Percentiles rank a stretch among this genome's conserved stretches.
phyloP scores from a whole-genome alignment of 2,888 invertebrate species.

The Euzophera pinguis region DNA sequence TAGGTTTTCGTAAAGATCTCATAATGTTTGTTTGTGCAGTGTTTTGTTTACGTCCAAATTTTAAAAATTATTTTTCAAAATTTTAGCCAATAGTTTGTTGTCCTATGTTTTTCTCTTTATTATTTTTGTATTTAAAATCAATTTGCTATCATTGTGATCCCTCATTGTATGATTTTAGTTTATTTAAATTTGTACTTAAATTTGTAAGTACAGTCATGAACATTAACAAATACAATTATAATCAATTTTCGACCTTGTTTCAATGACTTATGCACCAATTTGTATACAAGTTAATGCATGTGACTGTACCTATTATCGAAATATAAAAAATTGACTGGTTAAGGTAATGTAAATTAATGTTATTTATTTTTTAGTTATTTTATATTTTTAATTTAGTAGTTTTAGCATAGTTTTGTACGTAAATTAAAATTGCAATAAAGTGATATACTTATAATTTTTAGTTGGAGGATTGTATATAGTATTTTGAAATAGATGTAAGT shows the following conservation, averaged over 20 bases:
- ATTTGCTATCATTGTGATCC: constrained; percentile 39
- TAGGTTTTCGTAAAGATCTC: constrained; percentile 80
- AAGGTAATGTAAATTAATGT: constrained; percentile 49
- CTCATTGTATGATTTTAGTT: constrained; percentile 39
- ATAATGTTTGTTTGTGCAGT: constrained; percentile 79
- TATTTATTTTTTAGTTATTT: constrained; percentile 68
- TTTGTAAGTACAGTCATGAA: too few species aligned
- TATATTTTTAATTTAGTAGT: constrained; percentile 17
- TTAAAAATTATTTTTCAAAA: constrained; percentile 59
- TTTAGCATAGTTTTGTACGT: constrained; percentile 16
- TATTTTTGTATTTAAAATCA: constrained; percentile 48
- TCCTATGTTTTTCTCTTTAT: constrained; percentile 40
- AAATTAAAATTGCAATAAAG: constrained; percentile 33
- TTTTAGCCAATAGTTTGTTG: constrained; percentile 44
- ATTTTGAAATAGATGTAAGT: too few species aligned
- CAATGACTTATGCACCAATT: too few species aligned
- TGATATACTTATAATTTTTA: constrained; percentile 45
- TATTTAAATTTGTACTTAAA: not conserved
- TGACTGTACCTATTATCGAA: too few species aligned
- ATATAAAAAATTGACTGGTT: constrained; percentile 55
- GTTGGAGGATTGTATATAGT: constrained; percentile 13
- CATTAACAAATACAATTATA: too few species aligned
- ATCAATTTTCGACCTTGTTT: too few species aligned
- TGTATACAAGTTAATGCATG: too few species aligned
- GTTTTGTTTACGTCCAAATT: constrained; percentile 79